These are phyloP conservation scores for Rhaphigaster nebulosa DNA, from an alignment of 2,888 invertebrate genomes.

Conservation along the genomic window DNA sequence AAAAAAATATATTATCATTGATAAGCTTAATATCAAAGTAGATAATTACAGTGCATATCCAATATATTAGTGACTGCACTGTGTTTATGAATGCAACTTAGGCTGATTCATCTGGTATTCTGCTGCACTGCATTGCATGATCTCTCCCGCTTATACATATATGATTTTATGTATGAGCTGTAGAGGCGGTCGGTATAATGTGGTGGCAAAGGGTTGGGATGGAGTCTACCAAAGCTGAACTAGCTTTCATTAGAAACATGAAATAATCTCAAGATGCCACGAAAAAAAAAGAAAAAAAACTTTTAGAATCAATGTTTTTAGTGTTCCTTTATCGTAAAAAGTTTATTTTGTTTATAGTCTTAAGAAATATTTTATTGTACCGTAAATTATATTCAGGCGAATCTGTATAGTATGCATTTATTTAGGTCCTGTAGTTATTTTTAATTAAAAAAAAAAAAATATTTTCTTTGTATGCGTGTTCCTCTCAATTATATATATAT, in stretches of 20 bases:
- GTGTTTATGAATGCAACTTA: not conserved
- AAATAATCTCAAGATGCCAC: not conserved
- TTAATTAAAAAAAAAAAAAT: too few relatives aligned
- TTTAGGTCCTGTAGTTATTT: too few relatives aligned
- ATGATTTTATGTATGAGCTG: constrained; percentile 5
- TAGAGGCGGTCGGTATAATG: not conserved
- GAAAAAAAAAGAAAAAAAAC: too few relatives aligned
- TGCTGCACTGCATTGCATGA: constrained; percentile 2
- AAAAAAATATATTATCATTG: too few relatives aligned
- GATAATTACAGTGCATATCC: not conserved
- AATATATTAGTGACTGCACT: not conserved
- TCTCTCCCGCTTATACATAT: not conserved
- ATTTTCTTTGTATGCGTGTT: too few relatives aligned
- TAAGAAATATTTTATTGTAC: too few relatives aligned
- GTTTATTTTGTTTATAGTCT: too few relatives aligned
- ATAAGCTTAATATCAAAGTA: not conserved
- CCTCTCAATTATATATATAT: too few relatives aligned
- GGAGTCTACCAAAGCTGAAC: not conserved
- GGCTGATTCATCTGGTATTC: not conserved
- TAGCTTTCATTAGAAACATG: not conserved
- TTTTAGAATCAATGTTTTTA: too few relatives aligned
- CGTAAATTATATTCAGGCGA: too few relatives aligned
- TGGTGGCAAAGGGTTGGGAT: not conserved
- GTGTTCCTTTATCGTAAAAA: too few relatives aligned
- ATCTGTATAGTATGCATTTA: too few relatives aligned